A percentile compares a stretch with the other conserved stretches of the same genome.
Conservation (phyloP, 30 jellyfish, hydroid and myxozoan genomes). For the Aurelia aurita complex sp. Pacific region DNA sequence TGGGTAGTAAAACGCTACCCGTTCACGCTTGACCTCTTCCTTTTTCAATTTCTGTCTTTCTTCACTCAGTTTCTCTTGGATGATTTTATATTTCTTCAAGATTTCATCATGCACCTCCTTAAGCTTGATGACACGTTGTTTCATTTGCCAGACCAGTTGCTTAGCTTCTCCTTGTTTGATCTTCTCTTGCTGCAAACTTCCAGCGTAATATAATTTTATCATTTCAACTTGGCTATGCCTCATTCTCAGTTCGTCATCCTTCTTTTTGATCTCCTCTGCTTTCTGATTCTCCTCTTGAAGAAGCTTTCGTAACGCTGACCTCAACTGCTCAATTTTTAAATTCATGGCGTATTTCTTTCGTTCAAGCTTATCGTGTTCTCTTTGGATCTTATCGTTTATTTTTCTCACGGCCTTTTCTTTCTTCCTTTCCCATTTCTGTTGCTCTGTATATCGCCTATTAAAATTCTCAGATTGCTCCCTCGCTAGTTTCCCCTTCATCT, state of each 20-base stretch:
- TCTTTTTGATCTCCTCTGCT: slow-evolving; percentile 17
- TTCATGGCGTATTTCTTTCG: slow-evolving; percentile 11
- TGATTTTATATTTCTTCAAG: slow-evolving; percentile 18
- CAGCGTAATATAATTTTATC: slow-evolving; percentile 41
- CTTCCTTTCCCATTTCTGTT: slow-evolving; percentile 24
- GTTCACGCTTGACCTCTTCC: background rate
- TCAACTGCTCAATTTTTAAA: slow-evolving; percentile 28
- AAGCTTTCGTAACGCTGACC: slow-evolving; percentile 25
- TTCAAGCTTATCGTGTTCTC: slow-evolving; percentile 10
- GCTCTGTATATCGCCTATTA: slow-evolving; percentile 28
- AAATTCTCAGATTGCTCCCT: slow-evolving; percentile 31
- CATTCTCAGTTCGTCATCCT: slow-evolving; percentile 10
- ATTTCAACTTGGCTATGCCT: slow-evolving; percentile 25
- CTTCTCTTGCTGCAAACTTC: slow-evolving; percentile 39
- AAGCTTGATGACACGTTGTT: slow-evolving; percentile 20
- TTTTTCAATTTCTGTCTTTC: slow-evolving; percentile 5
- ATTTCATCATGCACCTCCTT: slow-evolving; percentile 37
- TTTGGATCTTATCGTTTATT: slow-evolving; percentile 21
- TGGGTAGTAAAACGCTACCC: slow-evolving; percentile 11
- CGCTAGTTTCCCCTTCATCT: slow-evolving; percentile 6
- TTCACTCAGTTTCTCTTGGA: background rate
- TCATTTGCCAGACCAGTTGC: slow-evolving; percentile 42
- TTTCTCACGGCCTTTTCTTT: slow-evolving; percentile 24
- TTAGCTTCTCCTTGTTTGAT: slow-evolving; percentile 47
- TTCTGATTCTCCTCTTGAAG: slow-evolving; percentile 36